Evolutionary conservation across 2,113 vertebrate genomes (phyloP).

Genomic region (Collichthys lucidus): DNA sequence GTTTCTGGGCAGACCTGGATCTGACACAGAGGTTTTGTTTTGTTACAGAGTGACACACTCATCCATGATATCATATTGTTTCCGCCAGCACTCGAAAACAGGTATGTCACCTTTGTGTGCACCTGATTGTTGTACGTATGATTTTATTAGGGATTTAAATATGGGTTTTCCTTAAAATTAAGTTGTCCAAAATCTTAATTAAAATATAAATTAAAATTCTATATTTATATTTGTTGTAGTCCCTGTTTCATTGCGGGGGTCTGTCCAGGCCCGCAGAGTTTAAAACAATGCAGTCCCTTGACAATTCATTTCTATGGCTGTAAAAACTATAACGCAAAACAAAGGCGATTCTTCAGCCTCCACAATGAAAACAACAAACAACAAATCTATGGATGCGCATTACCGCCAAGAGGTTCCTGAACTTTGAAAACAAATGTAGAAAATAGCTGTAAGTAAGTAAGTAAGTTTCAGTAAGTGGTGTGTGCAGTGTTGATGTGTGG

Average conservation of each 20-base stretch:
- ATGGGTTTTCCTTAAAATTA: neutral
- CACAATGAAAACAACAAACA: constrained; percentile 46
- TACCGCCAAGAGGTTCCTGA: constrained; percentile 25
- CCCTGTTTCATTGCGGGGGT: neutral
- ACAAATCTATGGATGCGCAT: constrained; percentile 18
- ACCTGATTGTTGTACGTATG: constrained; percentile 4
- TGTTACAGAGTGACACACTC: constrained; percentile 57
- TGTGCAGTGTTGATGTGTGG: neutral
- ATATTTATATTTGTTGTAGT: neutral
- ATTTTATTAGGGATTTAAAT: neutral
- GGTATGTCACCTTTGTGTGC: constrained; percentile 53
- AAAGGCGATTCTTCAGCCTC: constrained; percentile 30
- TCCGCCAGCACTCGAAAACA: constrained; percentile 46
- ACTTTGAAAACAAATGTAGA: constrained; percentile 26
- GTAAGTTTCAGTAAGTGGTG: neutral
- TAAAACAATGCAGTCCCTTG: constrained; percentile 59
- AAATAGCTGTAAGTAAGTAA: neutral
- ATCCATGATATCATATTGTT: constrained; percentile 55
- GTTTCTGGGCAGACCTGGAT: constrained; percentile 75
- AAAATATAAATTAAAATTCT: constrained; percentile 21
- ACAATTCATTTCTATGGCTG: constrained; percentile 49
- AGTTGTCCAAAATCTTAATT: neutral
- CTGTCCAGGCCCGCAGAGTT: constrained; percentile 31
- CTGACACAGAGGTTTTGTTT: constrained; percentile 79
- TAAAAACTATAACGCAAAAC: constrained; percentile 41